Evolutionary conservation across 2,888 invertebrate genomes (phyloP).

Genomic region (Drosophila ezoana): DNA sequence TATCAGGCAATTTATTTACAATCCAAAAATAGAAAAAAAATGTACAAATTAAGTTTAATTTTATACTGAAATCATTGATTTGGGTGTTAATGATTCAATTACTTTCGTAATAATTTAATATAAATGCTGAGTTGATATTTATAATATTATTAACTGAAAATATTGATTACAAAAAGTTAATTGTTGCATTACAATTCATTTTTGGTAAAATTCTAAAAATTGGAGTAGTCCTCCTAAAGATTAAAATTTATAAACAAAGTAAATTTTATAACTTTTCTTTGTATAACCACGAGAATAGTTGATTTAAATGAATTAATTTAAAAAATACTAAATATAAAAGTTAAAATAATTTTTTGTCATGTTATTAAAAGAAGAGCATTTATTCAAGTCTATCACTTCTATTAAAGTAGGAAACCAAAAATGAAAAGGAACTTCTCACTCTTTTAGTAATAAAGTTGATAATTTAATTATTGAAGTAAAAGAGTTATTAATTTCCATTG

Average conservation of each 20-base stretch:
- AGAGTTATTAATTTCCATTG: slow-evolving; percentile 71
- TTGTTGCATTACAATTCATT: no score
- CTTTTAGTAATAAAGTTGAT: slow-evolving; percentile 86
- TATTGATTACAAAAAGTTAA: slow-evolving; percentile 85
- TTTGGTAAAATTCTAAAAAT: no score
- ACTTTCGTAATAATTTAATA: slow-evolving; percentile 86
- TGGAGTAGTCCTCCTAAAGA: no score
- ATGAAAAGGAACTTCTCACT: slow-evolving; percentile 87
- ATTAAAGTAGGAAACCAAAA: slow-evolving; percentile 87
- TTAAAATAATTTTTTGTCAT: slow-evolving; percentile 88
- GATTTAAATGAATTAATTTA: slow-evolving; percentile 86
- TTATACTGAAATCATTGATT: slow-evolving; percentile 82
- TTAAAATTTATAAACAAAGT: no score
- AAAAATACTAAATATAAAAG: slow-evolving; percentile 85
- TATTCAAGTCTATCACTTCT: slow-evolving; percentile 87
- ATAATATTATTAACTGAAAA: no score
- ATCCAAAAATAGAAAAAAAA: no score
- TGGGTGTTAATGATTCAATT: slow-evolving; percentile 83
- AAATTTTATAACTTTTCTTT: no score
- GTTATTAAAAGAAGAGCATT: slow-evolving; percentile 87
- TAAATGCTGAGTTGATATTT: slow-evolving; percentile 80
- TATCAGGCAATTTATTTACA: slow-evolving; percentile 79
- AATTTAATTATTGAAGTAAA: slow-evolving; percentile 82
- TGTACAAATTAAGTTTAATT: slow-evolving; percentile 68
- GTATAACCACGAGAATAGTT: slow-evolving; percentile 83